Conservation (phyloP, 1,140 invertebrate genomes). For the Drosophila chauvacae region DNA sequence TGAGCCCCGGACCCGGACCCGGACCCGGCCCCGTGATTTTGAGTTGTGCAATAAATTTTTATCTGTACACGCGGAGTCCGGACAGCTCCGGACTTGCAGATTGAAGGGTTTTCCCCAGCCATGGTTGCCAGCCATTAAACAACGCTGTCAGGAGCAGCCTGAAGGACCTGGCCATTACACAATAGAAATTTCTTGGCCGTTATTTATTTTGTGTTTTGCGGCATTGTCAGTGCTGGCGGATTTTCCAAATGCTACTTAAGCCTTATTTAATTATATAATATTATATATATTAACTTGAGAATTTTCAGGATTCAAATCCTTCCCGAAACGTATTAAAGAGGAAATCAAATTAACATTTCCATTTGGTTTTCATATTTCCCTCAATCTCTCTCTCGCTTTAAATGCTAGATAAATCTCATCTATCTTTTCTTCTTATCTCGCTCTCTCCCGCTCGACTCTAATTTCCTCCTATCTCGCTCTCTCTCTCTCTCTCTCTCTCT, state of each 20-base stretch:
- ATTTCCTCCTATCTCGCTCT: too few species aligned
- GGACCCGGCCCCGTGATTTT: constrained; percentile 65
- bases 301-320: not conserved
- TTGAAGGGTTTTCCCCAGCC: constrained; percentile 15
- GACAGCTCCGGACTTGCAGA: constrained; percentile 28
- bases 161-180: constrained; percentile 70
- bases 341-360: not conserved
- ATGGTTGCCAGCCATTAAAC: constrained; percentile 64
- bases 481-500: too few species aligned
- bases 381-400: too few species aligned
- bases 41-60: constrained; percentile 83
- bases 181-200: constrained; percentile 57
- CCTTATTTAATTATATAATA: too few species aligned
- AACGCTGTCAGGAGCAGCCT: constrained; percentile 70
- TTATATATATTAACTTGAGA: not conserved
- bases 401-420: too few species aligned
- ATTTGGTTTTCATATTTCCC: too few species aligned
- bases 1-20: not conserved
- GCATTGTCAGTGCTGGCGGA: constrained; percentile 11
- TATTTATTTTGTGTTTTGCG: constrained; percentile 27
- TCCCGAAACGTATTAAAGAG: not conserved
- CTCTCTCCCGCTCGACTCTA: too few species aligned
- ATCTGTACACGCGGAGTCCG: constrained; percentile 74
- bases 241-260: not conserved
- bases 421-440: too few species aligned